Conservation (phyloP, 2,888 invertebrate genomes). For the Bedellia somnulentella region DNA sequence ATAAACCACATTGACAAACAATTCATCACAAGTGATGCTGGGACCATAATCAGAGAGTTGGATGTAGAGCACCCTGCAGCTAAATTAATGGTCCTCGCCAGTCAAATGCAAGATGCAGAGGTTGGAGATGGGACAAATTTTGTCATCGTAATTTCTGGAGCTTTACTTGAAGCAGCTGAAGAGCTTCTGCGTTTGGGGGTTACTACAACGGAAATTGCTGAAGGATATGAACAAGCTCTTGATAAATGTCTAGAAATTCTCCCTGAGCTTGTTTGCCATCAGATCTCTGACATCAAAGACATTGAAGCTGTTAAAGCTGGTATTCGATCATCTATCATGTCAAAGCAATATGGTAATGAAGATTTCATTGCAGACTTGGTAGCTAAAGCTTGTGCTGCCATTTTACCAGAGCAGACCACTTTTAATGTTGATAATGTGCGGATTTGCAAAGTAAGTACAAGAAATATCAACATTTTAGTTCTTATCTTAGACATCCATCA, state of each 20-base stretch:
- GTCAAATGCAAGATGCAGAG: constrained; percentile 98
- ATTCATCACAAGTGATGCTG: constrained; percentile 98
- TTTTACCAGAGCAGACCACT: constrained; percentile 80
- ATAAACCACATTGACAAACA: constrained; percentile 98
- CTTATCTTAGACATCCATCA: background rate
- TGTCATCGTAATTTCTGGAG: constrained; percentile 92
- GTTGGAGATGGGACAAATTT: constrained; percentile 99
- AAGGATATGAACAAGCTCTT: constrained; percentile 90
- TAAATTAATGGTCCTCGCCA: constrained; percentile 92
- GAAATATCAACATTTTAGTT: background rate
- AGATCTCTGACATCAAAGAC: constrained; percentile 72
- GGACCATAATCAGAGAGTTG: constrained; percentile 93
- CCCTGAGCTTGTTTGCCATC: constrained; percentile 76
- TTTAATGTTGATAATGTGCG: constrained; percentile 98
- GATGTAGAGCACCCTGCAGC: constrained; percentile 99
- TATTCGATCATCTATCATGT: constrained; percentile 86
- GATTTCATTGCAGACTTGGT: constrained; percentile 86
- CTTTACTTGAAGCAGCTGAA: constrained; percentile 89
- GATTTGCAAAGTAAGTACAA: constrained; percentile 76
- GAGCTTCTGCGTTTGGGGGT: constrained; percentile 91
- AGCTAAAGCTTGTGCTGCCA: constrained; percentile 85
- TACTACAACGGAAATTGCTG: constrained; percentile 94
- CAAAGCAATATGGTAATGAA: constrained; percentile 97
- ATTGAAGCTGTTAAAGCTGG: constrained; percentile 71
- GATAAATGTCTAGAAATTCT: constrained; percentile 89